These are phyloP conservation scores for Ellobium chinense DNA, from an alignment of 2,888 invertebrate genomes.

Conservation along the genomic window DNA sequence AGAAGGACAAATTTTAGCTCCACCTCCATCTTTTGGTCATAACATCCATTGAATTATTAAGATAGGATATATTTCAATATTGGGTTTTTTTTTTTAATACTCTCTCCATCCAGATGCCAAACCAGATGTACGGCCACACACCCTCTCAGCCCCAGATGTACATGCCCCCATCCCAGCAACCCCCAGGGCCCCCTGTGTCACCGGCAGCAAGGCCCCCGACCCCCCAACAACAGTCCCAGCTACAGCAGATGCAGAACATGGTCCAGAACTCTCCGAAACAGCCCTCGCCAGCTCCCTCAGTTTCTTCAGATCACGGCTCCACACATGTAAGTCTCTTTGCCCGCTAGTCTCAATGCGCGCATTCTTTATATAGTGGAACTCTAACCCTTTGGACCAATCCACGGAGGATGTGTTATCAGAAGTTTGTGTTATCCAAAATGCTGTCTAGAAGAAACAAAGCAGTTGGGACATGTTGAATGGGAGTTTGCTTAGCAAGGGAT, in stretches of 20 bases:
- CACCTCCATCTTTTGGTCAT: no score
- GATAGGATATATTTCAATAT: no score
- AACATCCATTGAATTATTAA: no score
- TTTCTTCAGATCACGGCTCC: slow-evolving; percentile 49
- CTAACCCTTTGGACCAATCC: background rate
- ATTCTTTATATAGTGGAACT: no score
- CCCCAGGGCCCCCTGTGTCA: slow-evolving; percentile 32
- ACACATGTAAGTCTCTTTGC: slow-evolving; percentile 42
- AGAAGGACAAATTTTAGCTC: no score
- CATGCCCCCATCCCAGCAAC: slow-evolving; percentile 36
- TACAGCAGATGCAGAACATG: slow-evolving; percentile 44
- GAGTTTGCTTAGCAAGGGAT: no score
- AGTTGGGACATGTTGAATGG: no score
- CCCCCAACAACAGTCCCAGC: slow-evolving; percentile 31
- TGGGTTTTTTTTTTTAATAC: no score
- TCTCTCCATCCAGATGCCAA: slow-evolving; percentile 9
- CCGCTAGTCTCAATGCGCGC: background rate
- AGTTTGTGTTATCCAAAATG: background rate
- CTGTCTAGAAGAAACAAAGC: no score
- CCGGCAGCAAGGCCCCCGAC: slow-evolving; percentile 32
- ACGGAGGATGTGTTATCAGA: background rate
- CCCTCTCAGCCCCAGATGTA: slow-evolving; percentile 41
- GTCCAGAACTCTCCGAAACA: slow-evolving; percentile 48
- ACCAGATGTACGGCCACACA: slow-evolving; percentile 32
- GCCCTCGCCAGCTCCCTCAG: slow-evolving; percentile 47